phyloP scores from a whole-genome alignment of 1,140 invertebrate species.

The Panagrolaimus sp. region DNA sequence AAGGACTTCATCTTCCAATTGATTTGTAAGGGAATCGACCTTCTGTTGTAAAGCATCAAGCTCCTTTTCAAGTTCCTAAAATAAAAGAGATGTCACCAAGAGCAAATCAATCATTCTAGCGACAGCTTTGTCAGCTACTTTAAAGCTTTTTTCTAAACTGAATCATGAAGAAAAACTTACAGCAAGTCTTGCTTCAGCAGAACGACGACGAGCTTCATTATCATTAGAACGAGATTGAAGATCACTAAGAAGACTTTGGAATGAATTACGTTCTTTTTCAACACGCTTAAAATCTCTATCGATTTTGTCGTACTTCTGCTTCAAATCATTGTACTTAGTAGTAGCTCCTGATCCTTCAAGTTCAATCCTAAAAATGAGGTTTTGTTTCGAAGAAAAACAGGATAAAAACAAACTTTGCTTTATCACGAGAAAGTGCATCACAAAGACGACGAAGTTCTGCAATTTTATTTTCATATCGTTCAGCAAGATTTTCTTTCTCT shows the following conservation, averaged over 20 bases:
- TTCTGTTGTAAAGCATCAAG: constrained; percentile 69
- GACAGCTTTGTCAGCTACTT: neutral
- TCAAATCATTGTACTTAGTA: constrained; percentile 67
- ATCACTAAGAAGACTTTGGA: constrained; percentile 60
- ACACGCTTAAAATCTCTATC: constrained; percentile 71
- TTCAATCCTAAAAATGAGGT: constrained; percentile 23
- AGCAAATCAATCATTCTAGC: constrained; percentile 9
- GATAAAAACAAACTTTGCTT: constrained; percentile 26
- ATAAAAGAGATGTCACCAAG: constrained; percentile 20
- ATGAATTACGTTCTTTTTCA: constrained; percentile 18
- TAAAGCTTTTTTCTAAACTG: neutral
- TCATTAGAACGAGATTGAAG: constrained; percentile 72
- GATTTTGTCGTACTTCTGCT: constrained; percentile 72
- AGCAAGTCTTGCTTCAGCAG: constrained; percentile 70
- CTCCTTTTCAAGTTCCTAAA: constrained; percentile 71
- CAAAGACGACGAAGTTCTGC: constrained; percentile 34
- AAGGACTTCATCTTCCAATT: constrained; percentile 83
- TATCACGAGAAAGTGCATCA: constrained; percentile 30
- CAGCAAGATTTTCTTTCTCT: constrained; percentile 30
- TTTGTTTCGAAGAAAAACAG: neutral
- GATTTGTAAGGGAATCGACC: constrained; percentile 72
- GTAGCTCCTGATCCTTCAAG: constrained; percentile 33
- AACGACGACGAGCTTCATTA: constrained; percentile 72
- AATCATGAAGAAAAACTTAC: constrained; percentile 51
- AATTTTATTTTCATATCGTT: constrained; percentile 40